phyloP scores from a whole-genome alignment of 2,888 invertebrate genomes.

The Chrysodeixis includens region DNA sequence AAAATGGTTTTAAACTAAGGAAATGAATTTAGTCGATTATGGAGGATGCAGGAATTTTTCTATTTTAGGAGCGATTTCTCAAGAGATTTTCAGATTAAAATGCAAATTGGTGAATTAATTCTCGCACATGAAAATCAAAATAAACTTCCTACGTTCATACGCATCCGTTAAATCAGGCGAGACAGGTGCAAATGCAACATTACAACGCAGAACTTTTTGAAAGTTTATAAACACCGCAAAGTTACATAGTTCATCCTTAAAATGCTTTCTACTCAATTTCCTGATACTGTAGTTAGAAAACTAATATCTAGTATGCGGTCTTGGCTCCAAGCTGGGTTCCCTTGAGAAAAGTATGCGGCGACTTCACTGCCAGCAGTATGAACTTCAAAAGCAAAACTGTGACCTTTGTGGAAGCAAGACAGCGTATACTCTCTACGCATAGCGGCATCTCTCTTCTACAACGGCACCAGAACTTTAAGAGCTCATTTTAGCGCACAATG shows the following conservation, averaged over 20 bases:
- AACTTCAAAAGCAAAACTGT: too few relatives aligned
- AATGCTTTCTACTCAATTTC: conserved; percentile 2
- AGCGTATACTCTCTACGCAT: too few relatives aligned
- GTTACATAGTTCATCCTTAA: conserved; percentile 6
- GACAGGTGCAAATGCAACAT: background rate
- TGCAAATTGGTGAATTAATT: background rate
- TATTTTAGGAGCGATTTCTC: too few relatives aligned
- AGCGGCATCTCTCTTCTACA: too few relatives aligned
- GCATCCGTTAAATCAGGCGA: background rate
- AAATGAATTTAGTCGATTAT: too few relatives aligned
- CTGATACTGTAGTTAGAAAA: background rate
- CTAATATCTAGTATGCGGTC: conserved; percentile 6
- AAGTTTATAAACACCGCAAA: conserved; percentile 1
- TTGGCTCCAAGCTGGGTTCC: background rate
- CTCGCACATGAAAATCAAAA: background rate
- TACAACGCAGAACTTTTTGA: background rate
- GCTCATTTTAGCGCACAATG: background rate
- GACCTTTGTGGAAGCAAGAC: too few relatives aligned
- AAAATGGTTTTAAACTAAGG: too few relatives aligned
- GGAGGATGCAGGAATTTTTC: too few relatives aligned
- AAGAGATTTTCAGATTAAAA: too few relatives aligned
- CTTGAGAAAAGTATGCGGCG: conserved; percentile 2
- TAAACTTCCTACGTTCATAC: background rate
- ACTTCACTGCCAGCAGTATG: background rate
- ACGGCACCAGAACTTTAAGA: too few relatives aligned